Conservation (phyloP, 2,113 vertebrate species). For the Pungitius pungitius region DNA sequence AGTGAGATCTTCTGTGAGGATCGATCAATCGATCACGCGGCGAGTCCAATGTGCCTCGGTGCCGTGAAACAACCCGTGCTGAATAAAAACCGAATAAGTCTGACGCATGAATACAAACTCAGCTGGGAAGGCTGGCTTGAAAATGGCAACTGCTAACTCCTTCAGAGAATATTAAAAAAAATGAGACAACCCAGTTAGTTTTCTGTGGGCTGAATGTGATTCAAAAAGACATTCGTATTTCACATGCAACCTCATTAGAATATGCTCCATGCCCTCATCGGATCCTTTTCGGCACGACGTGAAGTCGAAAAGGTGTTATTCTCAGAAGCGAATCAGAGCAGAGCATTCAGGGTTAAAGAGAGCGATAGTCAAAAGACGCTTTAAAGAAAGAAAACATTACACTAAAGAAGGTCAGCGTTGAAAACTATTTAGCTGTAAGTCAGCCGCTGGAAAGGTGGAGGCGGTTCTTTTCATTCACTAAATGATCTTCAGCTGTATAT, state of each 20-base stretch:
- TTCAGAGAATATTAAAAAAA: background rate
- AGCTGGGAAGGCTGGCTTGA: background rate
- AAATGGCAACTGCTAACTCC: background rate
- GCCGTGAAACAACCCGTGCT: conserved; percentile 10
- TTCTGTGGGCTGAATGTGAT: background rate
- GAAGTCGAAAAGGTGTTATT: background rate
- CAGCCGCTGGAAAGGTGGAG: too few relatives aligned
- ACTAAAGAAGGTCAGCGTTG: too few relatives aligned
- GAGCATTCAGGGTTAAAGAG: too few relatives aligned
- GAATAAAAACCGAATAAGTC: background rate
- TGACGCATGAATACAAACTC: background rate
- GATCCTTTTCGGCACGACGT: background rate
- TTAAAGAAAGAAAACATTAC: too few relatives aligned
- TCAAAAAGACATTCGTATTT: background rate
- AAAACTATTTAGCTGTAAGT: too few relatives aligned
- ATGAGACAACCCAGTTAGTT: too few relatives aligned
- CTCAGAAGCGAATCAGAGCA: too few relatives aligned
- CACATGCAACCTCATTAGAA: background rate
- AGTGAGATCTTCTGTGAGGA: conserved; percentile 25
- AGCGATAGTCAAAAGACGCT: too few relatives aligned
- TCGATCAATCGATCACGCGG: conserved; percentile 26
- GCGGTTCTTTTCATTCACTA: too few relatives aligned
- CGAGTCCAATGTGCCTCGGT: background rate
- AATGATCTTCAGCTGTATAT: too few relatives aligned
- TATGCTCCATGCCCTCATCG: background rate